Evolutionary conservation across 2,113 vertebrate species (phyloP).

Genomic region (Corynorhinus townsendii): DNA sequence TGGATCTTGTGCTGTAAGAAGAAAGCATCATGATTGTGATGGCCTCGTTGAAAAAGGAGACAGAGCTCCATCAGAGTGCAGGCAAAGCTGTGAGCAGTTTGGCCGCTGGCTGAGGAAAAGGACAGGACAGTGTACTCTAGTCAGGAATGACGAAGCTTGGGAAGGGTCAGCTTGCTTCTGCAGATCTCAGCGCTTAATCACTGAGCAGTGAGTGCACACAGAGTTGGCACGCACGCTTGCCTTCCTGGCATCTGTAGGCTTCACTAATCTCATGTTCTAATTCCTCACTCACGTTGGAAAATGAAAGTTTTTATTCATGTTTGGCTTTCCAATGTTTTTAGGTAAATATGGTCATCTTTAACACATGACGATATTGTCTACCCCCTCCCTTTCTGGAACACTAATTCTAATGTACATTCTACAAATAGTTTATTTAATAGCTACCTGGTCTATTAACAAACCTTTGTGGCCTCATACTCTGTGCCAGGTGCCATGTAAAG

Average conservation of each 20-base stretch:
- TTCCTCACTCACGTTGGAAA: slow-evolving; percentile 1
- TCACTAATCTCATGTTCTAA: neutral
- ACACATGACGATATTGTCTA: neutral
- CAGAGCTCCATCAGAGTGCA: neutral
- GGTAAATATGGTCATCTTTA: neutral
- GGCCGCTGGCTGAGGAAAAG: neutral
- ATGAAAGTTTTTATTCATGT: neutral
- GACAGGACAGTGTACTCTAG: neutral
- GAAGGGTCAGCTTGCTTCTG: neutral
- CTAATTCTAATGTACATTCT: neutral
- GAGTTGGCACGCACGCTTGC: neutral
- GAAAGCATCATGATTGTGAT: neutral
- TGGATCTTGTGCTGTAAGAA: neutral
- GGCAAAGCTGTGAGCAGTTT: neutral
- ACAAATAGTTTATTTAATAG: neutral
- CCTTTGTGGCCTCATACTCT: neutral
- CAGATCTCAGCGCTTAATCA: neutral
- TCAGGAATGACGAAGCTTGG: neutral
- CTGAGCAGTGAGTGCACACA: neutral
- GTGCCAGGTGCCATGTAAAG: neutral
- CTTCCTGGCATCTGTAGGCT: neutral
- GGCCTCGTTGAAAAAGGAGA: neutral
- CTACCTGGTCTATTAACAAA: neutral
- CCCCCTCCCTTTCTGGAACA: neutral
- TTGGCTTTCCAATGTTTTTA: neutral